A percentile compares a stretch with the other conserved stretches of the same genome.
phyloP scores from a whole-genome alignment of 2,113 vertebrate genomes.

The Furnarius figulus region DNA sequence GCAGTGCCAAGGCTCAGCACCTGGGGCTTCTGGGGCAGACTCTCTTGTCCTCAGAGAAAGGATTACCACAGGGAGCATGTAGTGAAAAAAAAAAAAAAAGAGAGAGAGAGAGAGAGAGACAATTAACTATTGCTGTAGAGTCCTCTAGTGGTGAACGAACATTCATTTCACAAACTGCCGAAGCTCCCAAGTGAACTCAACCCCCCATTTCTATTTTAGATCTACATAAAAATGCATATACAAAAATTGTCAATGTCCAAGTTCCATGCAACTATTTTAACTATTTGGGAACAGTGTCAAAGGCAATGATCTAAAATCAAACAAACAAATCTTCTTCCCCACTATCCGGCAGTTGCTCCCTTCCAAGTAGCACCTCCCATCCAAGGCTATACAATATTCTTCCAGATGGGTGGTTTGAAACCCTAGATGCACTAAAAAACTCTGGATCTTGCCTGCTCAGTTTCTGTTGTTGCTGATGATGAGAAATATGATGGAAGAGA shows the following conservation, averaged over 20 bases:
- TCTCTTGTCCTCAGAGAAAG: background rate
- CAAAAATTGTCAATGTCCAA: background rate
- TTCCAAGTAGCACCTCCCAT: accelerated
- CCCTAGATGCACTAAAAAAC: background rate
- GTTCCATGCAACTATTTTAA: background rate
- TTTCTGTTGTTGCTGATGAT: background rate
- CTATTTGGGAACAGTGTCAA: background rate
- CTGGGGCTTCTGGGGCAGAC: background rate
- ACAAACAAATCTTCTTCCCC: background rate
- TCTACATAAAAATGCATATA: background rate
- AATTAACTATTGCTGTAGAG: slow-evolving; percentile 42
- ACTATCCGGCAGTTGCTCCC: background rate
- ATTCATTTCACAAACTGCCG: background rate
- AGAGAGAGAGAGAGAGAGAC: background rate
- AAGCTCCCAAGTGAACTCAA: background rate
- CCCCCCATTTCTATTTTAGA: background rate
- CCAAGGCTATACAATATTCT: background rate
- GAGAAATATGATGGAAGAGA: background rate
- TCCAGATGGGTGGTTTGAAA: background rate
- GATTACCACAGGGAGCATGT: background rate
- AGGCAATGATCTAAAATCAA: background rate
- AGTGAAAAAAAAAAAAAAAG: accelerated
- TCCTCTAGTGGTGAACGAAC: slow-evolving; percentile 62
- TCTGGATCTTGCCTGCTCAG: background rate
- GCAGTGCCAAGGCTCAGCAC: background rate